Base-by-base conservation (phyloP, 2,888 invertebrate species). In the Polyploca ridens region DNA sequence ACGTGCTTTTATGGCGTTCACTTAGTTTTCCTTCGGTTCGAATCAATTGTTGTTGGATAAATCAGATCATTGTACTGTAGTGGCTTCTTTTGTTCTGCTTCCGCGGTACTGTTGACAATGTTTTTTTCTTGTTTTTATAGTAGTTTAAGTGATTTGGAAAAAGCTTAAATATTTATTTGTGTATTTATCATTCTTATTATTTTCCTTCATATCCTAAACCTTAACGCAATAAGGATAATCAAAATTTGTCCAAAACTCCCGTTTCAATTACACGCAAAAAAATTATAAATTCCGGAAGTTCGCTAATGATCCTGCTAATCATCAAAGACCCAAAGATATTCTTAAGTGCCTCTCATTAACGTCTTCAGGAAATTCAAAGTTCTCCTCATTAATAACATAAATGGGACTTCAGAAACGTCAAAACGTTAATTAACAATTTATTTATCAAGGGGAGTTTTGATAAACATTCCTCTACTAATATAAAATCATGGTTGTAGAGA, bases 291-390 rank as follows among this genome's bases (percentile, higher is more conserved):
- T 41, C 13, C 61, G 61, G 61, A 61, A 61, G 61, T 61, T 61
- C 27, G 61, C 61, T 61, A 61, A 61, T 41, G 61, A 61, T 13
- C 61, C 41, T 38, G 61, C 61, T 61, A 61, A 61, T 61, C 61
- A 61, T 61, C 61, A 61, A 61, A 61, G 61, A 61, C 19, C 41
- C 61, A 19, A 41, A 61, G 61, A 61, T 61, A 61, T 61, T 41
- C 61, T 27, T 61, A 61, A 61, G 61, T 61, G 61, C 61, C 61
- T 61, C 61, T 61, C 61, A 61, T 61, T 44, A 61, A 61, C 60
- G 60, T 60, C 60, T 60, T 41, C 38, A 19, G 35, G 38, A 60
- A 60, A 60, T 41, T 60, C 38, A 41, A 60, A 60, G 19, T 61
- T 61, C 61, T 27, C 27, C 41, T 61, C 61, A 61, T 61, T 61